Evolutionary conservation across 2,888 invertebrate species (phyloP).

Genomic region (Orgyia antiqua): DNA sequence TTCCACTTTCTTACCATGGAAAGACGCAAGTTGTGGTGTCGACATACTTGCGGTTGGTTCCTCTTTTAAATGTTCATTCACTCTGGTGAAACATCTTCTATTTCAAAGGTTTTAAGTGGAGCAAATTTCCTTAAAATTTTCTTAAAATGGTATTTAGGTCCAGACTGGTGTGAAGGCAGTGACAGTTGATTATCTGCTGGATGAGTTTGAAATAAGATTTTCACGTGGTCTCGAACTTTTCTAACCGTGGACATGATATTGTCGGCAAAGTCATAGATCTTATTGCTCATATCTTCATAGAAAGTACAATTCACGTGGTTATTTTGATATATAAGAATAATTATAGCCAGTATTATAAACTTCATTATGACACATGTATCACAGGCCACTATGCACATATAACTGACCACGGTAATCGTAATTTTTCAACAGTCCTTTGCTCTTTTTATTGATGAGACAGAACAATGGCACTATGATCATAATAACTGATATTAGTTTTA

Average conservation of each 20-base stretch:
- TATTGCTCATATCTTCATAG: constrained; percentile 23
- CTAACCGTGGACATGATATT: constrained; percentile 21
- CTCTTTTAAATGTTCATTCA: constrained; percentile 23
- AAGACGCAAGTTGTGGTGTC: constrained; percentile 41
- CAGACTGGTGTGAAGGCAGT: background rate
- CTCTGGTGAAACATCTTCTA: constrained; percentile 20
- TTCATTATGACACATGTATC: constrained; percentile 20
- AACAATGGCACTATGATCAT: constrained; percentile 18
- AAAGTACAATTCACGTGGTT: constrained; percentile 27
- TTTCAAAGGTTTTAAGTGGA: constrained; percentile 2
- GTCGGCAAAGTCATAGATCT: constrained; percentile 26
- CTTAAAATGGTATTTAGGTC: background rate
- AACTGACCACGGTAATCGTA: constrained; percentile 8
- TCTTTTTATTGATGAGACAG: constrained; percentile 16
- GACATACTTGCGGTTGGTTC: constrained; percentile 41
- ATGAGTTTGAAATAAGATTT: constrained; percentile 11
- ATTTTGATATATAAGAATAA: constrained; percentile 18
- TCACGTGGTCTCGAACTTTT: constrained; percentile 23
- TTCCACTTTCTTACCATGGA: constrained; percentile 47
- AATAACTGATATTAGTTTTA: constrained; percentile 12
- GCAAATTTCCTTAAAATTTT: background rate
- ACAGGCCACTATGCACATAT: constrained; percentile 1
- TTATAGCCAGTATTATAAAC: constrained; percentile 12
- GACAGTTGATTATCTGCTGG: background rate
- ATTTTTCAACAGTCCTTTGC: background rate